These are phyloP conservation scores for Holothuria scabra DNA, from an alignment of 53 echinoderm and acorn worm species.

Conservation along the genomic window DNA sequence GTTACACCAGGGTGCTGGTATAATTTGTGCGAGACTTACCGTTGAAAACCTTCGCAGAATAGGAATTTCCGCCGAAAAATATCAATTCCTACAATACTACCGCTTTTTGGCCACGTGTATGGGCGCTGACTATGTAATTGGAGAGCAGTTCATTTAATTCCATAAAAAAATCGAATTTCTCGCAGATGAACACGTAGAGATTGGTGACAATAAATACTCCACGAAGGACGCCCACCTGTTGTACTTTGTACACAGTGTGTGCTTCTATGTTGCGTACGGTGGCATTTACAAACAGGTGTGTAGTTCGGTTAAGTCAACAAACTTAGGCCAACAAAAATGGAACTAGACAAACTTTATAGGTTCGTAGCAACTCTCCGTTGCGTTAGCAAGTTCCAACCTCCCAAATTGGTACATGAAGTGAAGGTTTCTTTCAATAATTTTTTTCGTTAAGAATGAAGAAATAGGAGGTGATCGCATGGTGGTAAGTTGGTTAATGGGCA, in stretches of 20 bases:
- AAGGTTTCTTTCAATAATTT: too few species aligned
- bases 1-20: too few species aligned
- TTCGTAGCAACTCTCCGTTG: too few species aligned
- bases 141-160: conserved; percentile 7
- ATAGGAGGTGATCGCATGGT: too few species aligned
- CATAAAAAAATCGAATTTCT: conserved; percentile 18
- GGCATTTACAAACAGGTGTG: conserved; percentile 44
- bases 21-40: background rate
- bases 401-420: too few species aligned
- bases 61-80: conserved; percentile 8
- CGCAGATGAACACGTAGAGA: conserved; percentile 15
- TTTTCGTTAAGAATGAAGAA: too few species aligned
- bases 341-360: too few species aligned
- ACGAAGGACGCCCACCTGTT: conserved; percentile 26
- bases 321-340: background rate
- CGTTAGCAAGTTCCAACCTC: too few species aligned
- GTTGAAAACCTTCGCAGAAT: background rate
- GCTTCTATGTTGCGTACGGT: background rate
- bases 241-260: conserved; percentile 22
- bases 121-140: background rate
- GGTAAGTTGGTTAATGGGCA: too few species aligned
- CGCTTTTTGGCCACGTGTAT: conserved; percentile 10
- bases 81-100: conserved; percentile 1
- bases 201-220: background rate
- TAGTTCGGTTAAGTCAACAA: conserved; percentile 2